Base-by-base conservation (phyloP, 2,888 invertebrate species). In the Drosophila diplacantha region DNA sequence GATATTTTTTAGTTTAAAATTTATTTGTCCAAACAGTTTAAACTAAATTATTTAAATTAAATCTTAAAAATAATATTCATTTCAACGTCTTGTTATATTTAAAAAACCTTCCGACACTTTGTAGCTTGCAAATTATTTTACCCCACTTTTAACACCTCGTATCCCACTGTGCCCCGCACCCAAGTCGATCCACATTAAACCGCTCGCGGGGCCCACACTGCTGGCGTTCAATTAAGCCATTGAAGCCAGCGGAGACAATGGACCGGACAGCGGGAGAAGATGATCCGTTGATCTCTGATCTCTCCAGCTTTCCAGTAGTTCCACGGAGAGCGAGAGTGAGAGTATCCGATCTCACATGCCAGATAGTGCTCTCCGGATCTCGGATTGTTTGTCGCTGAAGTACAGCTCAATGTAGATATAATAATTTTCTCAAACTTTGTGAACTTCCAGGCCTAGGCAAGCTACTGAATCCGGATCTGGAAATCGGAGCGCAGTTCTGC, bases 401-500 rank as follows among this genome's bases (percentile, higher is more conserved):
- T 63, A 63, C 56, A 64, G 55, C 49, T 50, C n/a, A 29, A 32
- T 31, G 24, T 35, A 16, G 18, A 24, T 26, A 9, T 1, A 9
- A 26, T 4, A 26, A 9, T 9, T 26, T 9, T 26, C 26, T 26
- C 2, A 32, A 20, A 38, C 32, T 39, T 89, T 88, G 82, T 16
- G 31, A n/a, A 24, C 14, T 59, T 59, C n/a, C 89, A 95, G 95
- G 94, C 81, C 92, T 94, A 86, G 95, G 93, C 53, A 94, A 94
- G 83, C 92, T 95, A 87, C 91, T 93, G 81, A 89, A 93, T 0
- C 86, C 90, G 41, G 95, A 95, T 85, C 83, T 95, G 82, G 93
- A 93, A 69, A 91, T 93, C 0, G 94, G 94, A 0, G 86, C 95
- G 7, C 90, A 93, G 22, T 92, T 93, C 88, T 96, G 95, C 88